Conservation (phyloP, 2,797 vertebrate genomes). For the Takifugu rubripes region DNA sequence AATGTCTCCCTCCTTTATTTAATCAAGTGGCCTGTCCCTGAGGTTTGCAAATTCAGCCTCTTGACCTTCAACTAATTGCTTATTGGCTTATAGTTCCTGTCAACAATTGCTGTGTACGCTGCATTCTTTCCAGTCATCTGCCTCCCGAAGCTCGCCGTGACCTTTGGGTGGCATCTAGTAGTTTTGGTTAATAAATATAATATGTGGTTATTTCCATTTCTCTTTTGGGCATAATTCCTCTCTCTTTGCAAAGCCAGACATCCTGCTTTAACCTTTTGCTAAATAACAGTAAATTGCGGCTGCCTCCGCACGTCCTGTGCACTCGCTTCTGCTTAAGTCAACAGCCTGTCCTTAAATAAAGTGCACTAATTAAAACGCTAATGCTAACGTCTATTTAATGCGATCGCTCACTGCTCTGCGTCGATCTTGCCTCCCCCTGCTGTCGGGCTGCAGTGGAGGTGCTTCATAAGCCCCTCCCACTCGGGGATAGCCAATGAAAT, state of each 20-base stretch:
- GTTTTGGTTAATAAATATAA: slow-evolving; percentile 10
- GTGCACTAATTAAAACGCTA: too few relatives aligned
- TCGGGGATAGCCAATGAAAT: too few relatives aligned
- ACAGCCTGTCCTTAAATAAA: slow-evolving; percentile 14
- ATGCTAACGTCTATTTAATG: too few relatives aligned
- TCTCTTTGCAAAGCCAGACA: background rate
- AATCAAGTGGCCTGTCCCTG: slow-evolving; percentile 9
- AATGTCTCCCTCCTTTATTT: slow-evolving; percentile 15
- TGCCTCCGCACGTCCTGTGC: background rate
- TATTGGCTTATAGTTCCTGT: slow-evolving; percentile 18
- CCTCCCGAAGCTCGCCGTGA: background rate
- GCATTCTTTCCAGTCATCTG: slow-evolving; percentile 7
- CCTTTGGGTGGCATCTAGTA: background rate
- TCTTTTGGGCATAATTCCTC: background rate
- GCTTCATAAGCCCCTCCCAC: too few relatives aligned
- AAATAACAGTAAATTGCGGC: slow-evolving; percentile 6
- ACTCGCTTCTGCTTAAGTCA: background rate
- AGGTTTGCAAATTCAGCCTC: slow-evolving; percentile 17
- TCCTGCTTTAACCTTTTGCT: slow-evolving; percentile 4
- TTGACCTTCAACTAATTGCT: slow-evolving; percentile 24
- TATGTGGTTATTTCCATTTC: background rate
- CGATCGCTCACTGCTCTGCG: too few relatives aligned
- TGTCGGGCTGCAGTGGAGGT: too few relatives aligned
- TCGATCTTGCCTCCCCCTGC: too few relatives aligned
- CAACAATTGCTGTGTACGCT: slow-evolving; percentile 3